Base-by-base conservation (phyloP, 2,797 vertebrate genomes). In the Helarctos malayanus region DNA sequence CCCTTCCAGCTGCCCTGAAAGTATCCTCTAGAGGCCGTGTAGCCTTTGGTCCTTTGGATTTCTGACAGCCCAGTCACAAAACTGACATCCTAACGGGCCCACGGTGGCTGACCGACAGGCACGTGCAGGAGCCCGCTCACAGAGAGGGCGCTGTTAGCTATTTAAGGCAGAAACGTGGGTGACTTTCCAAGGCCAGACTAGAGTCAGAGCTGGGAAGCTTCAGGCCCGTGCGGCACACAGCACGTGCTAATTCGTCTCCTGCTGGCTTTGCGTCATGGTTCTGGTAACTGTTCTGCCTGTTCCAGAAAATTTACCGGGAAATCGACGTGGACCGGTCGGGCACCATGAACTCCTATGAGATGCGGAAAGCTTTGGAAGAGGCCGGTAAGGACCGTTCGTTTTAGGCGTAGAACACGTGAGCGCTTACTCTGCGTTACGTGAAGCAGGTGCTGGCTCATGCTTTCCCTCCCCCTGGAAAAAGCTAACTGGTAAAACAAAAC, bases 301-400 rank as follows among this genome's bases (percentile, higher is more conserved):
- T 98, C 4, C 96, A 99, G 99, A 98, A 98, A 89, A 98, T 99
- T 94, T 99, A 99, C 98, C 98, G 99, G 32, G 97, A 99, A 89
- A 99, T 99, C 16, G 99, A 99, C 19, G 97, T 98, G 93, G 99
- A 99, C 97, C 93, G 82, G n/a, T 99, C 99, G 0, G 99, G 99
- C 12, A 99, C 99, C n/a, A 99, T 99, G 99, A 99, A 99, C 96
- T 99, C 99, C 0, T 98, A 98, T 0, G 99, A 99, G 98, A 99
- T 99, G 99, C 99, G 99, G 94, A 94, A 78, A 21, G 99, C 99
- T 0, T 97, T 99, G 93, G 98, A 99, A 94, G 96, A 98, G 96
- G 99, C 99, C 97, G 99, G 99, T 99, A 35, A 68, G 65, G n/a
- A 68, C 41, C 5, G 41, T 25, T 6, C 25, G 41, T 47, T 49